Conservation (phyloP, 2,888 invertebrate genomes). For the Lingula anatina region DNA sequence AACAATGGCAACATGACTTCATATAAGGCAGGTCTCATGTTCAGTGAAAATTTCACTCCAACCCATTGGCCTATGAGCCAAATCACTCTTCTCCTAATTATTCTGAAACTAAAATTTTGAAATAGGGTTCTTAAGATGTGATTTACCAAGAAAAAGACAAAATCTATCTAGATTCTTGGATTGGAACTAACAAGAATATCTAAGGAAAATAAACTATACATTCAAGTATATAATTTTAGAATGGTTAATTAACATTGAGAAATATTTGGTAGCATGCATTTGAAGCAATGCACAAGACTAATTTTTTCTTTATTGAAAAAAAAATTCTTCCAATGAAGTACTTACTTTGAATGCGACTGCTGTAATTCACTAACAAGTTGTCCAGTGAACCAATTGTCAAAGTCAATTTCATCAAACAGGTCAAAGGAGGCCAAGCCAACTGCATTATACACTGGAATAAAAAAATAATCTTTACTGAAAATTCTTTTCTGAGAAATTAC, state of each 20-base stretch:
- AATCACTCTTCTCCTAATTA: conserved; percentile 45
- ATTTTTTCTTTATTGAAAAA: neutral
- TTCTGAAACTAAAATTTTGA: conserved; percentile 34
- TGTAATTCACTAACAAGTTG: conserved; percentile 77
- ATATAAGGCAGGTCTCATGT: conserved; percentile 76
- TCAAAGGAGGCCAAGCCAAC: conserved; percentile 84
- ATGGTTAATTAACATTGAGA: too few species aligned
- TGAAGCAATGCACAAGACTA: too few species aligned
- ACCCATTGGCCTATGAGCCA: conserved; percentile 63
- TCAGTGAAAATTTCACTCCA: conserved; percentile 73
- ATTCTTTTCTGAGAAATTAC: too few species aligned
- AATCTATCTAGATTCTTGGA: too few species aligned
- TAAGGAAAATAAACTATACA: too few species aligned
- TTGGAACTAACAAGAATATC: too few species aligned
- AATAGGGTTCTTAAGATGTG: neutral
- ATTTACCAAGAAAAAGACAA: too few species aligned
- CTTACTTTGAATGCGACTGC: conserved; percentile 66
- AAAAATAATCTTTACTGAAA: too few species aligned
- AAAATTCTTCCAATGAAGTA: neutral
- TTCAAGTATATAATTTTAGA: too few species aligned
- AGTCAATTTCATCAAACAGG: conserved; percentile 87
- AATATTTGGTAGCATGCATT: too few species aligned
- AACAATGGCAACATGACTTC: conserved; percentile 64
- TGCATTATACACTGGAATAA: conserved; percentile 72
- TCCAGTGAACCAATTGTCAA: conserved; percentile 85